Percentiles rank a stretch among this genome's conserved stretches.
phyloP scores from a whole-genome alignment of 1,140 invertebrate genomes.

The Monochamus saltuarius region DNA sequence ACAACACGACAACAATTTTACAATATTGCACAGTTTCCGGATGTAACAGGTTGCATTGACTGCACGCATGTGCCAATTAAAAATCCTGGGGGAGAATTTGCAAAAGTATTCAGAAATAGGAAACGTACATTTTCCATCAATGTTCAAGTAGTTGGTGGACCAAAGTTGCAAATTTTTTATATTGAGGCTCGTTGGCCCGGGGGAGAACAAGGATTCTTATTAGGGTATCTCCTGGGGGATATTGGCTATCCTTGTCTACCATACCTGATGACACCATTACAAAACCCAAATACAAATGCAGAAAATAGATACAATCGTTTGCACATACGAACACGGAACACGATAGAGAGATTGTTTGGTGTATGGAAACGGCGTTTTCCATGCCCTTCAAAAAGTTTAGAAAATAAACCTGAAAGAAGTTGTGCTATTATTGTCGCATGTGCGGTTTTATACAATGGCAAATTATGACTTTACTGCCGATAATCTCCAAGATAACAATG shows the following conservation, averaged over 20 bases:
- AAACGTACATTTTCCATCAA: conserved; percentile 5
- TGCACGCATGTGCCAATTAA: neutral
- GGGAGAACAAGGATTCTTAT: neutral
- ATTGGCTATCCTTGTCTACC: neutral
- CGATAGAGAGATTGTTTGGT: too few relatives aligned
- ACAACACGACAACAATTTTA: neutral
- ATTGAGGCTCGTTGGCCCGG: neutral
- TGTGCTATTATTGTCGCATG: too few relatives aligned
- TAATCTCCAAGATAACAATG: too few relatives aligned
- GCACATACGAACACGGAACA: too few relatives aligned
- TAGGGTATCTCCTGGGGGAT: neutral
- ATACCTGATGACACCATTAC: neutral
- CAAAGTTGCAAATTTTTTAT: neutral
- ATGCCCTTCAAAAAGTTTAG: too few relatives aligned
- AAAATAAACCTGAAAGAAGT: too few relatives aligned
- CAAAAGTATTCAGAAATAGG: neutral
- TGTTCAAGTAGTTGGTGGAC: conserved; percentile 1
- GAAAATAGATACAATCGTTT: too few relatives aligned
- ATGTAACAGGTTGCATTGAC: conserved; percentile 3
- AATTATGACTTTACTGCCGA: too few relatives aligned
- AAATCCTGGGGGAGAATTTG: neutral
- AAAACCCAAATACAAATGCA: neutral
- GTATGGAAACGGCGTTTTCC: too few relatives aligned
- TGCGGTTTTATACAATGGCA: too few relatives aligned
- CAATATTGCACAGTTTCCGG: neutral